Conservation (phyloP, 2,113 vertebrate genomes). For the Ptilonorhynchus violaceus region DNA sequence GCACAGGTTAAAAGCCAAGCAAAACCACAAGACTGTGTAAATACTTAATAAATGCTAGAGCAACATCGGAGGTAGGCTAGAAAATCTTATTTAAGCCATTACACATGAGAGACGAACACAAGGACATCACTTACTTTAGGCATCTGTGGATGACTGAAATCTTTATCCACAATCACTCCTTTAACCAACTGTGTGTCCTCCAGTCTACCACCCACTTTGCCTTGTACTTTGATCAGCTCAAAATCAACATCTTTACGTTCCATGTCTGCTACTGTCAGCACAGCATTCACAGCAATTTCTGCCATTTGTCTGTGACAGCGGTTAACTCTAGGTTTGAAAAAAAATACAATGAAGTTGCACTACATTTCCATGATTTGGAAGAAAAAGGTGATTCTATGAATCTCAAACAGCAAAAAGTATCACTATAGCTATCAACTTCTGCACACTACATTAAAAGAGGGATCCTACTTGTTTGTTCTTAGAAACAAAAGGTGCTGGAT, state of each 20-base stretch:
- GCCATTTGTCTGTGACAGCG: slow-evolving; percentile 98
- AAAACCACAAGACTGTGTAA: not conserved
- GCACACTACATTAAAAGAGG: fast-evolving
- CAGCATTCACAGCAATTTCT: slow-evolving; percentile 93
- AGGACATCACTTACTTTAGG: slow-evolving; percentile 81
- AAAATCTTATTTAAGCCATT: not conserved
- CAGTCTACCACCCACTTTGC: slow-evolving; percentile 95
- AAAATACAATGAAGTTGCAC: not conserved
- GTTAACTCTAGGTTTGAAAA: slow-evolving; percentile 82
- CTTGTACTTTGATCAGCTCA: slow-evolving; percentile 98
- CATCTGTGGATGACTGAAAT: slow-evolving; percentile 99
- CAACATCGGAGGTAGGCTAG: not conserved
- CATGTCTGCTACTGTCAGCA: slow-evolving; percentile 95
- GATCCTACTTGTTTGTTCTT: not conserved
- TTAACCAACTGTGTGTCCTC: slow-evolving; percentile 96
- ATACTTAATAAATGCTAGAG: not conserved
- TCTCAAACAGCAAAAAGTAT: not conserved
- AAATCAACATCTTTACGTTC: slow-evolving; percentile 98
- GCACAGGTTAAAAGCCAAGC: not conserved
- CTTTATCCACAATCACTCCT: slow-evolving; percentile 96
- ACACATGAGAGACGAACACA: not conserved
- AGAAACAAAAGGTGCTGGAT: not conserved
- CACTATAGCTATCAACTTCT: not conserved
- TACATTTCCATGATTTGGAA: not conserved
- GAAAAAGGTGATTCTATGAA: not conserved